These are phyloP conservation scores for Liasis olivaceus DNA, from an alignment of 2,797 vertebrate species.

Conservation along the genomic window DNA sequence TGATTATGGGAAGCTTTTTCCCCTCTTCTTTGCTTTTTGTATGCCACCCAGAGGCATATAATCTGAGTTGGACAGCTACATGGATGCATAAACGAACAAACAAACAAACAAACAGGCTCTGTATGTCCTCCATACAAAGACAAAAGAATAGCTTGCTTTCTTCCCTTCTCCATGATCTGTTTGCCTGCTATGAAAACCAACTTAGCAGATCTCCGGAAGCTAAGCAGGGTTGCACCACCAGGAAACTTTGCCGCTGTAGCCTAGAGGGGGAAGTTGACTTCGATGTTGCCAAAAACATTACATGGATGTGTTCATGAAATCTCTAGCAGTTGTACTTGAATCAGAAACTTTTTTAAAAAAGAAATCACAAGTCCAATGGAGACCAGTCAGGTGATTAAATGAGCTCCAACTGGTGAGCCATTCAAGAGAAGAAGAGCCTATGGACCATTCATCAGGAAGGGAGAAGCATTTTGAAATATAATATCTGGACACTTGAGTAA, in stretches of 20 bases:
- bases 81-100: neutral
- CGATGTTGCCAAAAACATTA: neutral
- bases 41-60: neutral
- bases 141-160: neutral
- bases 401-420: neutral
- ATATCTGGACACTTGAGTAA: neutral
- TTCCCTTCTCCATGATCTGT: neutral
- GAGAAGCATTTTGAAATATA: neutral
- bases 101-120: neutral
- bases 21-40: neutral
- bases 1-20: neutral
- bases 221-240: neutral
- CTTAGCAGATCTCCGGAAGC: neutral
- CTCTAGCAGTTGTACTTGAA: neutral
- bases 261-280: neutral
- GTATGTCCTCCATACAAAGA: neutral
- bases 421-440: neutral
- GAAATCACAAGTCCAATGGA: neutral
- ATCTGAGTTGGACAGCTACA: neutral
- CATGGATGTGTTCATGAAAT: neutral
- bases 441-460: neutral
- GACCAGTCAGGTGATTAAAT: neutral
- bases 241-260: neutral
- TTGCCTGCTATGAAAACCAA: neutral
- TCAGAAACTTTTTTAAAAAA: neutral